Base-by-base conservation (phyloP, 2,797 vertebrate species). In the Propithecus perrieri region DNA sequence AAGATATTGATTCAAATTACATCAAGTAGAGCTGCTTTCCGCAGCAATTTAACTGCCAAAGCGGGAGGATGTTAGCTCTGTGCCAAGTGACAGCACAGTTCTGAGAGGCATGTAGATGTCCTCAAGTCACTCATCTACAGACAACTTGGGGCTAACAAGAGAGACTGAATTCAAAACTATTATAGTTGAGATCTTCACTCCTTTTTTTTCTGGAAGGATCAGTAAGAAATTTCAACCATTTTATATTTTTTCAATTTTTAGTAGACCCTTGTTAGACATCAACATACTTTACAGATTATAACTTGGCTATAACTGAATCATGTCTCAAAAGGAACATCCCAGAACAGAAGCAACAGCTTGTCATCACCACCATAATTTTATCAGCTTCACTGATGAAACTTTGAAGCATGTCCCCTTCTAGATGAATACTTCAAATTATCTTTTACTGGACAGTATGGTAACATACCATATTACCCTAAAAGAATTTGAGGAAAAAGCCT, bases 1-100 rank as follows among this genome's bases (percentile, higher is more conserved):
- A 96, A 92, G 71, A 53, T 95, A 98, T 72, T 93, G 96, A 97
- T 94, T 96, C 92, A 93, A 97, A 90, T 30, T 46, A 61, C 95
- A 96, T 92, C 93, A 75, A 85, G 78, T 2, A 15, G 15, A 94
- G 87, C 81, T 88, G 89, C 97, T 92, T 88, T 81, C 94, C 76
- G 50, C 72, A 67, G 95, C 83, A 94, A 67, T 61, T 97, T 75
- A 69, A 50, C 71, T 85, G 94, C 86, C 94, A 96, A 76, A 20
- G 75, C 15, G 24, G 67, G 72, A 97, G 22, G 79, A 74, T 83
- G 61, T 59, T 24, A 89, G 95, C 65, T 80, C 63, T 81, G 80
- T 15, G 18, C 69, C 83, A 50, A 79, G 55, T 10, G 61, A 91
- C 92, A 71, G 84, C 59, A 61, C 86, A 79, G 24, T 55, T 69